Base-by-base conservation (phyloP, 37 sponge, comb jelly and placozoan species). In the Aplysina aerophoba region DNA sequence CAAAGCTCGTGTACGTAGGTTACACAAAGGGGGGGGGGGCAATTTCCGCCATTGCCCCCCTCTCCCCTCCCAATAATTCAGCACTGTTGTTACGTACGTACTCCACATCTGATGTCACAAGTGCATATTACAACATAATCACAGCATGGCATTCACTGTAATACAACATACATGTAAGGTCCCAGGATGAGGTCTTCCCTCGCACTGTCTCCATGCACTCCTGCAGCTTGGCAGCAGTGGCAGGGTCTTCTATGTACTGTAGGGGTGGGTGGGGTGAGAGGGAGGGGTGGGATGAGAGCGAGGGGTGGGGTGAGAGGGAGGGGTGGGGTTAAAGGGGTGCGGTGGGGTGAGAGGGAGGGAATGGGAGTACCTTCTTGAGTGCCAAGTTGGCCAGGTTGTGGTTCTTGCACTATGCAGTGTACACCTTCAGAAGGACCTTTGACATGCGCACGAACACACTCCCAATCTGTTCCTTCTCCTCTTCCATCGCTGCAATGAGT, bases 161-260 rank as follows among this genome's bases (percentile, higher is more conserved):
- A 73, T 31, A 98, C 81, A 2, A 98, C 85, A 0, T 96, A 87
- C 0, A 94, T 96, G 73, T 98, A 98, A 97, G 66, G 75, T 97
- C 97, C 97, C 94, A 94, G 6, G 87, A 81, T 59, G 75, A 69
- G 39, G 83, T 82, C 44, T 87, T 73, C 14, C 20, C 74, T 30
- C 37, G 31, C 40, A 73, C 41, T 8, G 17, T 37, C 13, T 73
- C 21, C 41, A 73, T 37, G 37, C 21, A 38, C 74, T 73, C 74
- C 39, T 22, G 8, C 74, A 73, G 20, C 39, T 73, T 73, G 8
- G 31, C 74, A 73, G 38, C 8, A 38, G 37, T 21, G 12, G 30
- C 38, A 13, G 74, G 74, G 41, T 73, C 74, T 12, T 73, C 74
- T 21, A 38, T 38, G 20, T 73, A 73, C 74, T 73, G 41, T 30